Conservation (phyloP, 1,140 invertebrate species). For the Xylocopa sonorina region DNA sequence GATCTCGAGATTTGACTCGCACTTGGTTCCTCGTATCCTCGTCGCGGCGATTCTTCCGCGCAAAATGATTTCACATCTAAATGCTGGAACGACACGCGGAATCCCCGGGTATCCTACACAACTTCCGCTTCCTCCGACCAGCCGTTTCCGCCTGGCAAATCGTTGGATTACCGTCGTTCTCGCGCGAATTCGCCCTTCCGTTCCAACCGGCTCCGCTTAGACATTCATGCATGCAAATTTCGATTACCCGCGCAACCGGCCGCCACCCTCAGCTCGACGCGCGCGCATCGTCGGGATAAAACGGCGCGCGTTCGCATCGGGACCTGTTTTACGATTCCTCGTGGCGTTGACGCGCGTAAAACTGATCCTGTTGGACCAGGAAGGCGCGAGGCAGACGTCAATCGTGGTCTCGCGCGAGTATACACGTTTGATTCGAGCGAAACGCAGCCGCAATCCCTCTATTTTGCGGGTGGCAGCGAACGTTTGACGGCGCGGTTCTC, state of each 20-base stretch:
- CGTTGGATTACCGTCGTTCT: slow-evolving; percentile 12
- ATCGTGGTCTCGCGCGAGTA: too few species aligned
- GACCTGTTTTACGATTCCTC: too few species aligned
- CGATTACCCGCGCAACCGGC: not conserved
- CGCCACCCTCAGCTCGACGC: not conserved
- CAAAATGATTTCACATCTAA: not conserved
- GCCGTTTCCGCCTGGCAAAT: slow-evolving; percentile 4
- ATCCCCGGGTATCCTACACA: not conserved
- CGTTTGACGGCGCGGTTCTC: not conserved
- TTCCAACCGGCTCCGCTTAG: not conserved
- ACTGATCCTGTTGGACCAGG: too few species aligned
- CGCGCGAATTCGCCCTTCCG: slow-evolving; percentile 16
- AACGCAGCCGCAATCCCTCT: too few species aligned
- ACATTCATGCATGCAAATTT: slow-evolving; percentile 32
- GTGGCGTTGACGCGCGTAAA: not conserved
- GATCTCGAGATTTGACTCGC: too few species aligned
- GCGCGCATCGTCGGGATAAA: not conserved
- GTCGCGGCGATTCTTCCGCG: not conserved
- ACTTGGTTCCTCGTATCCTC: too few species aligned
- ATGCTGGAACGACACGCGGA: not conserved
- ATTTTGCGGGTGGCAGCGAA: not conserved
- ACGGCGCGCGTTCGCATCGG: not conserved
- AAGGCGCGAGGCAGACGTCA: too few species aligned
- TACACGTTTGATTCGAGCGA: too few species aligned
- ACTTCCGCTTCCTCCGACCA: not conserved